Conservation (phyloP, 2,113 vertebrate species). For the Oryzias curvinotus region DNA sequence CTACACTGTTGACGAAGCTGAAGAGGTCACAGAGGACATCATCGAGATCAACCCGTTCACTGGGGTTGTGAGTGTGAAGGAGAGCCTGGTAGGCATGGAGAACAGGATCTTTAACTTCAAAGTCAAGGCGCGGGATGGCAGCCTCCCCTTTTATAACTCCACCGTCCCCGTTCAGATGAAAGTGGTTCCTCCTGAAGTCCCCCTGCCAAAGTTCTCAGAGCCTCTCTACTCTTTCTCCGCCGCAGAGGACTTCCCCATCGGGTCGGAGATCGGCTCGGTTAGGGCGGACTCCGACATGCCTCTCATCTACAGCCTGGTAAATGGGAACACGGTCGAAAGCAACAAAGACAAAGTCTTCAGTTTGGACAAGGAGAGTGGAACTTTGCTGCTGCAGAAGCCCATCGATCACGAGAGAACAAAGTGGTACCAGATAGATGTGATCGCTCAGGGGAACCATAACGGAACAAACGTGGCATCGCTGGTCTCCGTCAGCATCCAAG, state of each 20-base stretch:
- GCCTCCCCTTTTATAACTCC: conserved; percentile 89
- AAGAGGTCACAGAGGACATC: conserved; percentile 83
- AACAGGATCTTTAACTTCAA: conserved; percentile 91
- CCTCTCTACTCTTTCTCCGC: conserved; percentile 93
- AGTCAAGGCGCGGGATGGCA: conserved; percentile 91
- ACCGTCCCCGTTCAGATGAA: conserved; percentile 87
- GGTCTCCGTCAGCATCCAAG: conserved; percentile 91
- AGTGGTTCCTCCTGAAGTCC: conserved; percentile 87
- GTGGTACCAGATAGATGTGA: conserved; percentile 93
- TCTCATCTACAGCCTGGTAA: conserved; percentile 93
- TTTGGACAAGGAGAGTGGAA: conserved; percentile 85
- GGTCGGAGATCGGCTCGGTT: conserved; percentile 89
- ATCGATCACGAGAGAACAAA: conserved; percentile 94
- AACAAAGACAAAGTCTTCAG: conserved; percentile 89
- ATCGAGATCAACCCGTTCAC: conserved; percentile 92
- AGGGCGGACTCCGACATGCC: conserved; percentile 87
- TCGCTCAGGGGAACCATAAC: conserved; percentile 88
- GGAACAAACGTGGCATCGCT: conserved; percentile 87
- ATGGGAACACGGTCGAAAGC: conserved; percentile 92
- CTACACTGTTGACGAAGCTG: conserved; percentile 86
- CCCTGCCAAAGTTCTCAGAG: conserved; percentile 92
- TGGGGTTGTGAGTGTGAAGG: conserved; percentile 88
- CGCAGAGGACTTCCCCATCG: conserved; percentile 87
- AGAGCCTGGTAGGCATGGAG: conserved; percentile 88
- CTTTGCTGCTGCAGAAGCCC: conserved; percentile 85